Evolutionary conservation across 2,888 invertebrate genomes (phyloP).

Genomic region (Aphidius colemani): DNA sequence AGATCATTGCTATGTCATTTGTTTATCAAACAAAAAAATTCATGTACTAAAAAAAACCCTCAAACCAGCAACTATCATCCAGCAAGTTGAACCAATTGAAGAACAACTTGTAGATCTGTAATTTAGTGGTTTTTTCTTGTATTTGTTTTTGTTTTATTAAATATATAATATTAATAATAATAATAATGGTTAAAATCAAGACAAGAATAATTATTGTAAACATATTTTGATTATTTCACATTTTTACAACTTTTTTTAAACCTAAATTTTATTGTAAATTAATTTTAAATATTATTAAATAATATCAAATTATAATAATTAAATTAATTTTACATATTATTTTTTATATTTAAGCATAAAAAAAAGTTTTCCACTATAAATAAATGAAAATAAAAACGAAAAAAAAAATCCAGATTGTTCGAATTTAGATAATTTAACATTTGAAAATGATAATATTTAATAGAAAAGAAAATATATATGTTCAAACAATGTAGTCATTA

Average conservation of each 20-base stretch:
- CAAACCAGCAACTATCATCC: constrained; percentile 8
- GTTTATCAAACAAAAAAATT: constrained; percentile 86
- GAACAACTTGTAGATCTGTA: constrained; percentile 41
- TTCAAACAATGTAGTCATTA: no score
- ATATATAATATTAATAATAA: not conserved
- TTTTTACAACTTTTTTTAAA: not conserved
- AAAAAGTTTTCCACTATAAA: not conserved
- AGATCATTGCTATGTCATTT: constrained; percentile 83
- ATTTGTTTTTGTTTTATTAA: no score
- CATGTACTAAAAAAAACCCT: constrained; percentile 74
- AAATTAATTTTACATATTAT: not conserved
- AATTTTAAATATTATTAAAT: not conserved
- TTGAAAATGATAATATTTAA: no score
- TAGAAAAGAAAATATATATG: no score
- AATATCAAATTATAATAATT: not conserved
- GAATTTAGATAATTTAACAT: not conserved
- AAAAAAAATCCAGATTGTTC: not conserved
- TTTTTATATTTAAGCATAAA: constrained; percentile 1
- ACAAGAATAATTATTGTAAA: not conserved
- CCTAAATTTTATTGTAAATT: not conserved
- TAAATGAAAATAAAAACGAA: not conserved
- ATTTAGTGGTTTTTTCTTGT: not conserved
- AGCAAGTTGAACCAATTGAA: constrained; percentile 13
- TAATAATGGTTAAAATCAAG: not conserved
- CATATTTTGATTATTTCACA: no score